A percentile compares a stretch with the other conserved stretches of the same genome.
Conservation (phyloP, 2,113 vertebrate species). For the Megalops atlanticus region DNA sequence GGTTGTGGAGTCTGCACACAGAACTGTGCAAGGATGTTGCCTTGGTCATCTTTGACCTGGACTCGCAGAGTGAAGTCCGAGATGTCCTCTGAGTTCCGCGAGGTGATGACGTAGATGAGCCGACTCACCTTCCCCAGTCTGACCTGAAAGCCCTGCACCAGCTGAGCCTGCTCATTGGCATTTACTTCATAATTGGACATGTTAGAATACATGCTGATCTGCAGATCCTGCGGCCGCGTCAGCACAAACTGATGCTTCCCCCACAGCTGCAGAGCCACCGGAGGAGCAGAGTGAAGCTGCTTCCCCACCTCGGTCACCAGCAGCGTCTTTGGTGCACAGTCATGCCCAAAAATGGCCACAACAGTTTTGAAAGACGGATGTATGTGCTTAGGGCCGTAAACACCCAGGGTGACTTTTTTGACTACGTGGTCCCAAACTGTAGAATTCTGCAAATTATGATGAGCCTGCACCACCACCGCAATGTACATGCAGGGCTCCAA, state of each 20-base stretch:
- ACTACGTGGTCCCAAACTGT: conserved; percentile 91
- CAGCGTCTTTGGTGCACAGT: conserved; percentile 89
- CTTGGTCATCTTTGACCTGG: conserved; percentile 87
- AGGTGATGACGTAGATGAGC: conserved; percentile 83
- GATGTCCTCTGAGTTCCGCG: conserved; percentile 76
- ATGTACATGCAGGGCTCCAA: conserved; percentile 95
- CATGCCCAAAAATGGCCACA: conserved; percentile 89
- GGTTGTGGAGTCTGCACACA: conserved; percentile 91
- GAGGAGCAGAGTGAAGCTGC: conserved; percentile 71
- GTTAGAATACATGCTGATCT: conserved; percentile 88
- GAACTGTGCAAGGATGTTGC: conserved; percentile 86
- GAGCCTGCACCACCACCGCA: conserved; percentile 79
- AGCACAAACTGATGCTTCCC: conserved; percentile 91
- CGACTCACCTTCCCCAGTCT: conserved; percentile 91
- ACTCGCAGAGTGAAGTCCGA: conserved; percentile 88
- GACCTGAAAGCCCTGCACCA: conserved; percentile 88
- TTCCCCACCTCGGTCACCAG: conserved; percentile 84
- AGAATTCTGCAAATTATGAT: conserved; percentile 74
- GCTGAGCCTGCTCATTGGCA: conserved; percentile 76
- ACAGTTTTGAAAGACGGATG: conserved; percentile 95
- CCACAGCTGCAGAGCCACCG: conserved; percentile 90
- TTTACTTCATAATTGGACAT: conserved; percentile 90
- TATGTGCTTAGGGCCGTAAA: conserved; percentile 94
- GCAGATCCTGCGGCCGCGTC: conserved; percentile 84
- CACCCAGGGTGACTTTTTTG: conserved; percentile 88